phyloP scores from a whole-genome alignment of 1,140 invertebrate genomes.

The Drosophila pallidifrons region DNA sequence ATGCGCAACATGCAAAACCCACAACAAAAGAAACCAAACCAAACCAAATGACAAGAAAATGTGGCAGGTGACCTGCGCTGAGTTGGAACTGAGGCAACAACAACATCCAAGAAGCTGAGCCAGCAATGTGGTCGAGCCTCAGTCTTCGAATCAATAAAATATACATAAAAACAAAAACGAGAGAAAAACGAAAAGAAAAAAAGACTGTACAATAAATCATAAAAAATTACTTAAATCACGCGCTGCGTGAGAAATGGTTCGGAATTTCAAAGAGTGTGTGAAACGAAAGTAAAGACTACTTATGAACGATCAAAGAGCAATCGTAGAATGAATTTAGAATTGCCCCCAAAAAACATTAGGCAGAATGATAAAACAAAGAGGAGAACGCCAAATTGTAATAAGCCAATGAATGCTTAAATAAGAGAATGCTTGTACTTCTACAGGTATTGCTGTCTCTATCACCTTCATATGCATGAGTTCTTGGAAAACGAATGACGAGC shows the following conservation, averaged over 20 bases:
- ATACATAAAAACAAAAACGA: constrained; percentile 27
- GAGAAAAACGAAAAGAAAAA: neutral
- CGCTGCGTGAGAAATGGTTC: constrained; percentile 50
- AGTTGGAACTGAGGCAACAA: too few species aligned
- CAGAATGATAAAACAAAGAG: constrained; percentile 17
- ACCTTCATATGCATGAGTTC: constrained; percentile 1
- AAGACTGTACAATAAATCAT: constrained; percentile 51
- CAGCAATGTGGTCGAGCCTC: neutral
- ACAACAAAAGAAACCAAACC: constrained; percentile 48
- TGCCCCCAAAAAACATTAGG: constrained; percentile 1
- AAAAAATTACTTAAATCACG: constrained; percentile 52
- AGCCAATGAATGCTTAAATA: constrained; percentile 17
- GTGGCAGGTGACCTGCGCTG: constrained; percentile 37
- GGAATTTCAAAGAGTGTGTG: constrained; percentile 32
- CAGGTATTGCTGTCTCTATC: constrained; percentile 15
- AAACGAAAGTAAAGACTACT: constrained; percentile 12
- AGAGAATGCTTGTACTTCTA: neutral
- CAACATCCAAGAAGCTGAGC: constrained; percentile 21
- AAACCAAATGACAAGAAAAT: constrained; percentile 47
- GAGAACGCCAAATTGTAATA: constrained; percentile 23
- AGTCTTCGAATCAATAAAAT: constrained; percentile 57
- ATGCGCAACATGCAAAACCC: constrained; percentile 73
- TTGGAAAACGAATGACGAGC: neutral
- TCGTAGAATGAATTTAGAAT: constrained; percentile 21
- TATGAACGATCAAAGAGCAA: constrained; percentile 14